Percentiles rank a stretch among this genome's conserved stretches.
Evolutionary conservation across 2,797 vertebrate genomes (phyloP).

Genomic region (Lateolabrax maculatus): DNA sequence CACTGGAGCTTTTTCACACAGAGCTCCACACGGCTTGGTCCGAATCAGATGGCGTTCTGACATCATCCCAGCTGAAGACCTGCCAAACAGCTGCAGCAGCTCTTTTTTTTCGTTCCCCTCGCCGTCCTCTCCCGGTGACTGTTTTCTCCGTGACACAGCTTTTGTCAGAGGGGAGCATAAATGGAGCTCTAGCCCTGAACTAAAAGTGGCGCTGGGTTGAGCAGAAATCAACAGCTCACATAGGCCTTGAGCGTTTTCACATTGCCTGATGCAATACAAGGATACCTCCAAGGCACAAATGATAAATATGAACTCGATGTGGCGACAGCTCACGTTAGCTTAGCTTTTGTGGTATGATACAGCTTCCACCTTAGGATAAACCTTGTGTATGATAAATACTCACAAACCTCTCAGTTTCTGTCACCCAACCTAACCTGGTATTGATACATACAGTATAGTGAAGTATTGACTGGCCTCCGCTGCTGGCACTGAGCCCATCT

Average conservation of each 20-base stretch:
- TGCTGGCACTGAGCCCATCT: conserved; percentile 36
- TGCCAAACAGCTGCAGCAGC: conserved; percentile 40
- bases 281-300: neutral
- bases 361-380: neutral
- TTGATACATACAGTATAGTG: conserved; percentile 5
- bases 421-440: neutral
- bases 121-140: conserved; percentile 12
- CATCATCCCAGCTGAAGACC: conserved; percentile 3
- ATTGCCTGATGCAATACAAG: neutral
- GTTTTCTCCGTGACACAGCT: conserved; percentile 9
- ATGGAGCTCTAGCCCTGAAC: conserved; percentile 1
- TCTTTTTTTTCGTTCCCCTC: conserved; percentile 16
- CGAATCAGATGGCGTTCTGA: conserved; percentile 12
- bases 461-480: conserved; percentile 3
- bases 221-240: conserved; percentile 12
- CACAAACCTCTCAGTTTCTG: conserved; percentile 1
- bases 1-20: neutral
- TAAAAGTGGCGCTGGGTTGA: conserved; percentile 22
- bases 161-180: conserved; percentile 12
- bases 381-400: neutral
- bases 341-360: neutral
- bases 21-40: neutral
- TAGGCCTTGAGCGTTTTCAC: conserved; percentile 4
- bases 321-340: neutral
- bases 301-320: conserved; percentile 24